Evolutionary conservation across 2,113 vertebrate genomes (phyloP), one percentile per base, ranked within the genome.

Genomic region (crab-eating macaque (Macaca fascicularis)): DNA sequence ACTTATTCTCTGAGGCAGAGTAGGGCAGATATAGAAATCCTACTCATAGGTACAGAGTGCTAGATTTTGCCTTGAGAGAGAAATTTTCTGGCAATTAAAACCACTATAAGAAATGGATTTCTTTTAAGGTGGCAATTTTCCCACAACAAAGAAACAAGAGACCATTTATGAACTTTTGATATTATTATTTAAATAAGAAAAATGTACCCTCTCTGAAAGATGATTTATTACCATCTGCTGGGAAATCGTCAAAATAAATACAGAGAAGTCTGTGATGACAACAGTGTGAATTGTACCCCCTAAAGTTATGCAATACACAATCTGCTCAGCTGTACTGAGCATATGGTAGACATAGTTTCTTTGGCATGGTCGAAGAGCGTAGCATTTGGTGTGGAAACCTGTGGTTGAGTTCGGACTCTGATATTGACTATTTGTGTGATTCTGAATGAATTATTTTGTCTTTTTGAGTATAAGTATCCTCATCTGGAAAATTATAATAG

Each of bases 61-160:
- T 64, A 61, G 69, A 45, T 95, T 96, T 90, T 61, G 76, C 64
- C 76, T 84, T 90, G 40, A 67, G 43, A 27, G 88, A 45, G 52
- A 45, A 93, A 67, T 57, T 92, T 94, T 90, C 40, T 94, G 81
- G 45, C 84, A 32, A 22, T 72, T 75, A 70, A 74, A 91, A 17
- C 19, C 81, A 69, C 59, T 55, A 87, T 83, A 67, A 52, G 10
- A 92, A 85, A 40, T 94, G 32, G 13, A 9, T 95, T 95, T 93
- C 76, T 84, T 95, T 76, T n/a, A 80, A 80, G 38, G 45, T 94
- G 32, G 59, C 10, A 25, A 4, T 22, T 81, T 75, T 89, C 40
- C 43, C 20, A 70, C 55, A 72, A 67, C 52, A 52, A 72, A 84
- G 85, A 95, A 90, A 69, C 43, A 52, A 19, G 82, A 89, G 55